These are phyloP conservation scores for Muscidifurax raptorellus DNA, from an alignment of 1,140 invertebrate genomes.

Conservation along the genomic window DNA sequence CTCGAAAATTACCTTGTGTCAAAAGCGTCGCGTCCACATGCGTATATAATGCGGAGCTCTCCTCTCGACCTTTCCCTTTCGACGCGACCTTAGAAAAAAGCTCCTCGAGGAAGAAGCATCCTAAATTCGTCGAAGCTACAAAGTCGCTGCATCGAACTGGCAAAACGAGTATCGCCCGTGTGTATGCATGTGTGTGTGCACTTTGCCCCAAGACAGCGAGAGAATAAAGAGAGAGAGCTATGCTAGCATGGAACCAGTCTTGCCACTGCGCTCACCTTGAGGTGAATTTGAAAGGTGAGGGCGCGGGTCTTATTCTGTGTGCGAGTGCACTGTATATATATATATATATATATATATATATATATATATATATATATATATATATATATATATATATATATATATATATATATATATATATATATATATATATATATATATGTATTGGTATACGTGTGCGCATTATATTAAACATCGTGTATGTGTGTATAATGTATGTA, in stretches of 20 bases:
- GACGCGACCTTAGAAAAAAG: neutral
- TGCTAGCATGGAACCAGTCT: conserved; percentile 29
- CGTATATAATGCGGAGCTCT: no score
- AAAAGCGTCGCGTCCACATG: neutral
- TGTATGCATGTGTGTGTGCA: no score
- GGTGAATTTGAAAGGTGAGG: conserved; percentile 44
- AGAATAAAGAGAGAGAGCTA: conserved; percentile 7
- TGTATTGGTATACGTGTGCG: neutral
- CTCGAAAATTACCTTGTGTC: neutral
- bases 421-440: no score
- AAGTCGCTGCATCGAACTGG: neutral
- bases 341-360: no score
- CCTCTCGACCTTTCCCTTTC: neutral
- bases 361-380: no score
- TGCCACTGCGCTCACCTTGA: conserved; percentile 38
- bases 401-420: no score
- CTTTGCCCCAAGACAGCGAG: neutral
- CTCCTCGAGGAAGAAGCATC: neutral
- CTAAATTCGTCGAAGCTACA: neutral
- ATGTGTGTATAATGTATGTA: no score
- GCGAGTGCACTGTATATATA: neutral
- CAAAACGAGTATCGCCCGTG: conserved; percentile 10
- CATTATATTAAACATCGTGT: no score
- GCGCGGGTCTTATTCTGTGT: neutral
- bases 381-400: no score